Evolutionary conservation across 1,140 invertebrate species (phyloP), one percentile per base, ranked within the genome.

Genomic region (Drosophila nigromelanica): DNA sequence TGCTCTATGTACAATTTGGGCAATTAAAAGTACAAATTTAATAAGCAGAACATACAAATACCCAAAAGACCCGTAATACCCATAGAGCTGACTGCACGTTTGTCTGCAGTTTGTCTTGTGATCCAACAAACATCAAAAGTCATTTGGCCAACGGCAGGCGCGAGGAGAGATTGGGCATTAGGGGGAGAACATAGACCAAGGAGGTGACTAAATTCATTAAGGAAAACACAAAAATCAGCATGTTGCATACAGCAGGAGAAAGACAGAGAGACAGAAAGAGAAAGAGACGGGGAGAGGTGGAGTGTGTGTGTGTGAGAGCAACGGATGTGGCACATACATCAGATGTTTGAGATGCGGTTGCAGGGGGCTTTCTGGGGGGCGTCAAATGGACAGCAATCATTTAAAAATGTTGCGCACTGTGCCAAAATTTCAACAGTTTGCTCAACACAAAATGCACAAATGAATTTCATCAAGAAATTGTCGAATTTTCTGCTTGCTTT

Each of bases 11-110:
- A 60, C 63, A 67, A 69, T 66, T 77, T 52, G 58, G 47, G 69
- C 58, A 77, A 85, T 79, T 83, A 69, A 78, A 78, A 71, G 35
- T 70, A 64, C 72, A 78, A 78, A 75, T 78, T 74, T 78, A 77
- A 77, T 68, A 72, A 72, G 59, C 60, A 48, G 54, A 48, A 70
- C 14, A 63, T 15, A 55, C n/a, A 39, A 12, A 40, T 18, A 27
- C 12, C 33, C 3, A 62, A 10, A 12, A 47, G 42, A 33, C 30
- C 51, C 35, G 21, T 27, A 52, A 45, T 39, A 48, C 43, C 15
- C 6, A 56, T 24, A 56, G 58, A 48, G 58, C 18, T 7, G 3
- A 8, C 11, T 51, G 43, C 21, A 24, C 18, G 33, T 35, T 35
- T 35, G 33, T 35, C 45, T 47, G 12, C 12, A 52, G 39, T 12